Evolutionary conservation across 2,888 invertebrate genomes (phyloP).

Genomic region (Galeopsomyia nigrocyanea): DNA sequence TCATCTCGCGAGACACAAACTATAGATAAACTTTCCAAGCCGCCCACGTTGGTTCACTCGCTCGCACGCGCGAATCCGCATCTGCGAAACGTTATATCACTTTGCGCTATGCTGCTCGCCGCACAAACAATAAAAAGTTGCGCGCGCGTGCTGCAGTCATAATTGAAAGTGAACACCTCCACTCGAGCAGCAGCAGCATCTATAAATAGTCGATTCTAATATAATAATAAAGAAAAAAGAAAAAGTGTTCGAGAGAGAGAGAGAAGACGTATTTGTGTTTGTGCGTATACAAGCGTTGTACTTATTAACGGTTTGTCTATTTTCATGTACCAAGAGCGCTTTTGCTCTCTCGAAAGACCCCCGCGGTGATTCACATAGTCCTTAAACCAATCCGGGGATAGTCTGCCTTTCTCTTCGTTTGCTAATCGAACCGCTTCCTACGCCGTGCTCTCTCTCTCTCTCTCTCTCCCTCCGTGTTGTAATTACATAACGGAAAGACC

Average conservation of each 20-base stretch:
- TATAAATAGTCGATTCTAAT: slow-evolving; percentile 32
- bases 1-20: too few species aligned
- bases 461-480: slow-evolving; percentile 27
- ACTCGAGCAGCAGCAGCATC: not conserved
- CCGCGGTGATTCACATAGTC: slow-evolving; percentile 66
- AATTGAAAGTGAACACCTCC: not conserved
- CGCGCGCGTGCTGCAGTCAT: slow-evolving; percentile 10
- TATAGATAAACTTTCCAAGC: too few species aligned
- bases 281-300: slow-evolving; percentile 21
- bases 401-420: slow-evolving; percentile 68
- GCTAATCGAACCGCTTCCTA: slow-evolving; percentile 69
- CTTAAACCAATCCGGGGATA: slow-evolving; percentile 64
- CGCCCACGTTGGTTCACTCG: slow-evolving; percentile 3
- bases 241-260: too few species aligned
- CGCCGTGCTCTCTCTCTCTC: slow-evolving; percentile 52
- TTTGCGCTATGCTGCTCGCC: not conserved
- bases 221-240: not conserved
- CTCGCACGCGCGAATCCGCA: slow-evolving; percentile 7
- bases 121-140: slow-evolving; percentile 23
- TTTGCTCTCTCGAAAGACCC: slow-evolving; percentile 51
- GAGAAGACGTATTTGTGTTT: not conserved
- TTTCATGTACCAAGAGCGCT: slow-evolving; percentile 31
- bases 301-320: slow-evolving; percentile 47
- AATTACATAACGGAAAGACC: slow-evolving; percentile 50
- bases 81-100: slow-evolving; percentile 7